Percentiles rank a stretch among this genome's conserved stretches.
phyloP scores from a whole-genome alignment of 2,888 invertebrate species.

The Conistra vaccinii region DNA sequence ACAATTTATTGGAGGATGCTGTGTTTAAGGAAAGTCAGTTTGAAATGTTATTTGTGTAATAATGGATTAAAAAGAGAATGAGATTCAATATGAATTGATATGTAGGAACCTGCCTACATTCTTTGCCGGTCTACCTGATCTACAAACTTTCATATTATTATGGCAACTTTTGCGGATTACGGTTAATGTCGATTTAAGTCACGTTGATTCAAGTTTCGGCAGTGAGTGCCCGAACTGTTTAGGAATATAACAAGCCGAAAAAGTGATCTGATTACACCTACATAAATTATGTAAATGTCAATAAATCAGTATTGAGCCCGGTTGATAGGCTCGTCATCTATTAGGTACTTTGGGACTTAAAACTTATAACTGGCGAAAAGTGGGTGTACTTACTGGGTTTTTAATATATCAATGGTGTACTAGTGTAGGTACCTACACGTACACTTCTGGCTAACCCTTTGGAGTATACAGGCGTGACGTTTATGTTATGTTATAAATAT shows the following conservation, averaged over 20 bases:
- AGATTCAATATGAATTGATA: constrained; percentile 2
- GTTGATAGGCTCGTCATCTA: neutral
- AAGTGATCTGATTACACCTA: neutral
- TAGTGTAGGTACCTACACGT: too few relatives aligned
- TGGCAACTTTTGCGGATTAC: constrained; percentile 8
- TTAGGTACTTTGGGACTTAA: neutral
- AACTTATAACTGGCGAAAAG: neutral
- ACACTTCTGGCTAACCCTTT: neutral
- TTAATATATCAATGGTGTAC: too few relatives aligned
- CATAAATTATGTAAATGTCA: neutral
- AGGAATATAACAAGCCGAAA: constrained; percentile 2
- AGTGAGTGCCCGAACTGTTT: constrained; percentile 6
- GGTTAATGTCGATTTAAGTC: neutral
- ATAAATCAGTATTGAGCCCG: neutral
- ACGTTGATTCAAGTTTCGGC: constrained; percentile 13
- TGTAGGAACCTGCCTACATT: neutral
- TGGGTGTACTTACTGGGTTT: neutral
- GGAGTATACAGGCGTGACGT: neutral
- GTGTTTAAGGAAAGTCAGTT: constrained; percentile 20
- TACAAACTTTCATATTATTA: neutral
- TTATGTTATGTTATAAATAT: neutral
- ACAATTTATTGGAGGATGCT: constrained; percentile 47
- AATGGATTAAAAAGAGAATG: neutral
- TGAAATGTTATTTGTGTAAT: constrained; percentile 14
- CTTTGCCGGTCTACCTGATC: constrained; percentile 1